Conservation (phyloP, 2,797 vertebrate species). For the Onychomys torridus region DNA sequence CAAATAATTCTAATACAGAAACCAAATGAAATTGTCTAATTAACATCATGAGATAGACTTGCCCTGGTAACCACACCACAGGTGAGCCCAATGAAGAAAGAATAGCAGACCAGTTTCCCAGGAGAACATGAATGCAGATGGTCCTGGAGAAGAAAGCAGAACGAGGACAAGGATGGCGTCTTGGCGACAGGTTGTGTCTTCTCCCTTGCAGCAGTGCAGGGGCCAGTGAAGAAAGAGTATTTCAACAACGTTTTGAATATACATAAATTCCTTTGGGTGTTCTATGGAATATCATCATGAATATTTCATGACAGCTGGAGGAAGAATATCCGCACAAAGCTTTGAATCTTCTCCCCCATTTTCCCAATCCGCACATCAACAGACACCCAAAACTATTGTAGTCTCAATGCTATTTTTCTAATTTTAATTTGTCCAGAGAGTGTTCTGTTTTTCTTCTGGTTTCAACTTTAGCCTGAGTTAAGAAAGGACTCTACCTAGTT, state of each 20-base stretch:
- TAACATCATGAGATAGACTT: no score
- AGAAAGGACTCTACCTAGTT: no score
- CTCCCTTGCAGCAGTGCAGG: accelerated
- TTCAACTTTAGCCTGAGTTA: background rate
- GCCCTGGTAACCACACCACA: no score
- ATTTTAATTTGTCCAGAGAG: background rate
- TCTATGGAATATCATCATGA: background rate
- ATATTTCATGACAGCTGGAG: background rate
- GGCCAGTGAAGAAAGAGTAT: background rate
- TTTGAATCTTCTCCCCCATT: background rate
- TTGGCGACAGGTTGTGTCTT: background rate
- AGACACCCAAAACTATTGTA: background rate
- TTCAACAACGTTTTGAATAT: background rate
- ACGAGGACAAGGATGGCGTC: no score
- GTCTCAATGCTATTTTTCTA: background rate
- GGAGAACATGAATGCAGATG: no score
- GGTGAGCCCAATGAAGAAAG: no score
- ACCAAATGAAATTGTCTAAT: no score
- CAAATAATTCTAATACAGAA: no score
- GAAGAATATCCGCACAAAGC: no score
- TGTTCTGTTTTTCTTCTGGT: background rate
- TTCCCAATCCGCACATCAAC: background rate
- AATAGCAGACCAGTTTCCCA: no score
- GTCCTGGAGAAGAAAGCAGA: no score
- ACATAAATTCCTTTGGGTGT: background rate